phyloP scores from a whole-genome alignment of 2,797 vertebrate species.

The Betta splendens region DNA sequence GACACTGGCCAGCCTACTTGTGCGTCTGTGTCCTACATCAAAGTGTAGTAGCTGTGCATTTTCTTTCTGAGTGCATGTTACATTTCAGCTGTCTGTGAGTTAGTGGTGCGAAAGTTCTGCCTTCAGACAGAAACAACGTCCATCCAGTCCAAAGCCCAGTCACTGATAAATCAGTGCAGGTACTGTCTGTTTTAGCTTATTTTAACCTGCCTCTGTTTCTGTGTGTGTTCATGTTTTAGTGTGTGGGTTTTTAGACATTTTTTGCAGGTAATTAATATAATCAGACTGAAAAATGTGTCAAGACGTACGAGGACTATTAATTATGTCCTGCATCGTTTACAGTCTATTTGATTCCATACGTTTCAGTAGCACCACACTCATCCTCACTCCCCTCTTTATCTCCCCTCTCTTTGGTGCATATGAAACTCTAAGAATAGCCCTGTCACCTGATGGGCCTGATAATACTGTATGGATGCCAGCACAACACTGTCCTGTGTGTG shows the following conservation, averaged over 20 bases:
- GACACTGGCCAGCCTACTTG: constrained; percentile 21
- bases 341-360: not conserved
- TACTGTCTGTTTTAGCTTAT: constrained; percentile 50
- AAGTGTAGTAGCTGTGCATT: constrained; percentile 36
- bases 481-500: constrained; percentile 36
- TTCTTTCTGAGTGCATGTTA: constrained; percentile 39
- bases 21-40: constrained; percentile 38
- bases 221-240: not conserved
- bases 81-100: constrained; percentile 55
- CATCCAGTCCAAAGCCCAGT: constrained; percentile 47
- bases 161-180: constrained; percentile 61
- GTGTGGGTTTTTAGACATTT: not conserved
- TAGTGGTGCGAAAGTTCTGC: constrained; percentile 39
- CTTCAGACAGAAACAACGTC: constrained; percentile 64
- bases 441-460: constrained; percentile 78
- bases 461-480: constrained; percentile 72
- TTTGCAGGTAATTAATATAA: no score
- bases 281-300: no score
- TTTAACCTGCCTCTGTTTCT: constrained; percentile 18
- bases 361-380: not conserved
- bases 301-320: not conserved
- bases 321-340: not conserved
- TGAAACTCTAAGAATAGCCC: constrained; percentile 81
- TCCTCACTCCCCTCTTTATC: constrained; percentile 11
- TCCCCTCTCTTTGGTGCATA: constrained; percentile 48